Evolutionary conservation across 2,797 vertebrate genomes (phyloP), one percentile per base, ranked within the genome.

Genomic region (Sebastes miniatus): DNA sequence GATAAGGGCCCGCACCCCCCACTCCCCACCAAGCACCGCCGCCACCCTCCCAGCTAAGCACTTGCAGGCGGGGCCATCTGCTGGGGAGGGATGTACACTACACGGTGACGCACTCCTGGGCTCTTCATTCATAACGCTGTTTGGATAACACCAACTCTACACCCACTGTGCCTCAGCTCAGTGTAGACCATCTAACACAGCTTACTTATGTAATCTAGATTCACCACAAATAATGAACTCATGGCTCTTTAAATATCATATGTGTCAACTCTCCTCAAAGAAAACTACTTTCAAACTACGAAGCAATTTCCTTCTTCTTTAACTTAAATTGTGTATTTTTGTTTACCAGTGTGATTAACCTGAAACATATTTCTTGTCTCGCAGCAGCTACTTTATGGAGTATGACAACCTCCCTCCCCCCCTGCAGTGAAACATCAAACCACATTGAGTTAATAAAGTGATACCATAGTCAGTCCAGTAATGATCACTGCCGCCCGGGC

Each of bases 1-100:
- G 56, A 92, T 91, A 89, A 43, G 22, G 27, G 2, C 76, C 64
- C 16, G 14, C 0, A 69, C 58, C 25, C 75, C 43, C 20, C 47
- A 25, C 0, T 6, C 31, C 6, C 24, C 20, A 5, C 59, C 9
- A 32, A 25, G 20, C 56, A 8, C 68, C 57, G 14, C 43, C 67
- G 4, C 83, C 83, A 66, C 72, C 73, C 75, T 64, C 71, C 69
- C 20, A 58, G 64, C 59, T 31, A 83, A 91, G 88, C 83, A 83
- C 83, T 93, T 83, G 91, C 93, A 93, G 91, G 91, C 93, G 91
- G 94, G 90, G 95, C 95, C 96, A 95, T 96, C 96, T 97, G 86
- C 95, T 95, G 95, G 93, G 92, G 76, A 94, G 87, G 91, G 82
- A 87, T 31, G 88, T 88, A 77, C 78, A 96, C 93, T 96, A 94